phyloP scores from a whole-genome alignment of 2,113 vertebrate species.

The Stomatorhinus ivindoensis region DNA sequence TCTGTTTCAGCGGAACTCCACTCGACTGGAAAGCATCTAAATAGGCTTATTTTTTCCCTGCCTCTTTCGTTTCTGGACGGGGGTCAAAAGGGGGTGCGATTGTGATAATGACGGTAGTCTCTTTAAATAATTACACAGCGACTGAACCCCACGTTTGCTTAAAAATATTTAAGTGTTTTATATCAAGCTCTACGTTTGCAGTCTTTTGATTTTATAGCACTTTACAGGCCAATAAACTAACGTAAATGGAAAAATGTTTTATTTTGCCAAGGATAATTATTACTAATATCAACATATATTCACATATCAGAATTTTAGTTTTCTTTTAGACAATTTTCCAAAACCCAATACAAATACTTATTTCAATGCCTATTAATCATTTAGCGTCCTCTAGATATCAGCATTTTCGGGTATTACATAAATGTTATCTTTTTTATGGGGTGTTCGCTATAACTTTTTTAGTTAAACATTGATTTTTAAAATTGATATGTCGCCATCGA shows the following conservation, averaged over 20 bases:
- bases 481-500: not conserved
- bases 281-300: not conserved
- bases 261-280: constrained; percentile 7
- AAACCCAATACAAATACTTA: not conserved
- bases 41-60: constrained; percentile 61
- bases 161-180: not conserved
- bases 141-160: not conserved
- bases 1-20: constrained; percentile 54
- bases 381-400: not conserved
- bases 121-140: constrained; percentile 60
- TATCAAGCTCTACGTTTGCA: not conserved
- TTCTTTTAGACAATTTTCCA: not conserved
- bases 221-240: constrained; percentile 10
- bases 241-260: not conserved
- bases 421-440: not conserved
- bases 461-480: not conserved
- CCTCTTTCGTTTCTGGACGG: constrained; percentile 22
- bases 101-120: constrained; percentile 54
- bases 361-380: not conserved
- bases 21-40: constrained; percentile 68
- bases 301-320: not conserved
- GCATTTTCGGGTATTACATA: not conserved
- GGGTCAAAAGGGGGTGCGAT: constrained; percentile 32
- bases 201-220: not conserved
- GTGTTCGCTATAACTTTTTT: not conserved